Evolutionary conservation across 2,888 invertebrate species (phyloP).

Genomic region (Pyrrhosoma nymphula): DNA sequence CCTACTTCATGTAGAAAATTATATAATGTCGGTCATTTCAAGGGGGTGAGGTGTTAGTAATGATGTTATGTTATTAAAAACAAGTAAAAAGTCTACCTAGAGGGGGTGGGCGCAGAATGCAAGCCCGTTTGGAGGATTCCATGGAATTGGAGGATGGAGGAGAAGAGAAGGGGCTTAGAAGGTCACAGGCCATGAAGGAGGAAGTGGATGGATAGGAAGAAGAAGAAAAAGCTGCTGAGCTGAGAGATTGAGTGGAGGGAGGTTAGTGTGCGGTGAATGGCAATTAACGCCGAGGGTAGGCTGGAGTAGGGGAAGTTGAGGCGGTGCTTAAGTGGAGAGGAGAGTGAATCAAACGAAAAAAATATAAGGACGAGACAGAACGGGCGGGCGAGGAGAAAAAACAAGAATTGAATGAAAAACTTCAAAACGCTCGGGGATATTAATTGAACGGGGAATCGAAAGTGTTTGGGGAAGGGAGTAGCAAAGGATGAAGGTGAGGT

Average conservation of each 20-base stretch:
- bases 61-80: too few relatives aligned
- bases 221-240: background rate
- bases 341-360: background rate
- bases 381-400: background rate
- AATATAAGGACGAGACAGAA: background rate
- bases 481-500: background rate
- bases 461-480: background rate
- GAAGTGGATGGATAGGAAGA: background rate
- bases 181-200: background rate
- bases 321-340: background rate
- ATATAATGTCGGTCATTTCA: too few relatives aligned
- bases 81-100: too few relatives aligned
- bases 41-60: too few relatives aligned
- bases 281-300: background rate
- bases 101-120: too few relatives aligned
- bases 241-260: background rate
- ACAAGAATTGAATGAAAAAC: background rate
- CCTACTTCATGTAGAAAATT: too few relatives aligned
- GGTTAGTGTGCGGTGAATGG: background rate
- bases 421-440: background rate
- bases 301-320: background rate
- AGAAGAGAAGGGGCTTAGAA: background rate
- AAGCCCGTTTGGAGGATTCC: too few relatives aligned
- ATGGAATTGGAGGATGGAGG: too few relatives aligned
- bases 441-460: conserved; percentile 7